Evolutionary conservation across 2,797 vertebrate genomes (phyloP), one percentile per base, ranked within the genome.

Genomic region (Melanotaenia nigrans): DNA sequence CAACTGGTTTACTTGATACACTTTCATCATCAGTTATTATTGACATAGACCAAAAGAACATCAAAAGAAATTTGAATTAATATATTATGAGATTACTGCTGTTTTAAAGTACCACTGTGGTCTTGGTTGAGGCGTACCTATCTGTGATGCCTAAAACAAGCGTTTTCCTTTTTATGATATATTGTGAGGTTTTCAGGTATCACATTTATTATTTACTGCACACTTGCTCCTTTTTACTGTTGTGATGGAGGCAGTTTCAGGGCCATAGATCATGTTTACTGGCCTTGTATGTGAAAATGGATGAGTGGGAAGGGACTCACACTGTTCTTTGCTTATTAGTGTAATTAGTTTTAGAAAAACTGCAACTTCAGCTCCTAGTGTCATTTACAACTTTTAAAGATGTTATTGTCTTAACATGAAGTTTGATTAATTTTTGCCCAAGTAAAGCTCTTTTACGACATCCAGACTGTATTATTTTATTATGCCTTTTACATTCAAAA

Each of bases 11-110:
- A 7, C 25, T 8, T 67, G 24, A 32, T 61, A 59, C 62, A 0
- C 28, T 60, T 75, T 65, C 57, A 40, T 69, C 20, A 72, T 77
- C 51, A 70, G 33, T 61, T 75, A 1, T 74, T 83, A 70, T 61
- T 11, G 67, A 71, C 62, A 28, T 14, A 24, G 1, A 7, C 25
- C 3, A 36, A 65, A 71, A 51, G 4, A 24, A 12, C 24, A 71
- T 58, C 33, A 57, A 65, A 61, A 47, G 8, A 20, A 47, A 53
- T 69, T 65, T 16, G 54, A 74, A 71, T 58, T 1, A 5, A 7
- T 13, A 63, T 35, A 71, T 63, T 45, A 58, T 62, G 40, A 73
- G 47, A 40, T 53, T 32, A 5, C 18, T 55, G 33, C 4, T 61
- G 25, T 68, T 49, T 64, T n/a, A 59, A 10, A 2, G 2, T 57